Evolutionary conservation across 2,888 invertebrate species (phyloP), one percentile per base, ranked within the genome.

Genomic region (Coenonympha arcania): DNA sequence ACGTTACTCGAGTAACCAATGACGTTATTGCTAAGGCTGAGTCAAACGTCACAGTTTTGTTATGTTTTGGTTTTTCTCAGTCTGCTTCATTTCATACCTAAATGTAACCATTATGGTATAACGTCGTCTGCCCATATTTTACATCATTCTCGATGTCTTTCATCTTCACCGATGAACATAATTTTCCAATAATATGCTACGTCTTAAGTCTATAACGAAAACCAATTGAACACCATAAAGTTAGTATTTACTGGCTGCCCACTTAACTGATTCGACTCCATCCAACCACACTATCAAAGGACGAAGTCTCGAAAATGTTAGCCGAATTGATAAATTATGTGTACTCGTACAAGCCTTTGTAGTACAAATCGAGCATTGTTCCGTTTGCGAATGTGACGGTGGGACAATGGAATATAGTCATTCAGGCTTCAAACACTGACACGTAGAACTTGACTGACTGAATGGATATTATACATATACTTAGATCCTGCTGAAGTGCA

Each of bases 281-380:
- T 54, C 50, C 49, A 49, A 49, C 43, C 43, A 34, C 40, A n/a
- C 47, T 40, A 30, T 51, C 46, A 49, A 55, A 49, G 41, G 43
- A 44, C 43, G 11, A 37, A 20, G 6, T 36, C 31, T 31, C 48
- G 48, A 50, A 43, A 54, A 48, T 48, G 41, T 50, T 50, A 31
- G 34, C 41, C 31, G 44, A 48, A 54, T 54, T 52, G 48, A 52
- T 43, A 48, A 48, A 51, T 54, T 48, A 50, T 48, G 22, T 44
- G 36, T 31, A 41, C 26, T n/a, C n/a, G n/a, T n/a, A n/a, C n/a
- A 19, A 26, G 22, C 31, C 37, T 53, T 49, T 43, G 45, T 42
- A 24, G 13, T 20, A 15, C n/a, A 33, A 36, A 46, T 34, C 40
- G 34, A 41, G 45, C 31, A 45, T 50, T 46, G 53, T 50, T 42